A percentile compares a stretch with the other conserved stretches of the same genome.
Conservation (phyloP, 1,140 invertebrate species). For the Dreissena polymorpha region DNA sequence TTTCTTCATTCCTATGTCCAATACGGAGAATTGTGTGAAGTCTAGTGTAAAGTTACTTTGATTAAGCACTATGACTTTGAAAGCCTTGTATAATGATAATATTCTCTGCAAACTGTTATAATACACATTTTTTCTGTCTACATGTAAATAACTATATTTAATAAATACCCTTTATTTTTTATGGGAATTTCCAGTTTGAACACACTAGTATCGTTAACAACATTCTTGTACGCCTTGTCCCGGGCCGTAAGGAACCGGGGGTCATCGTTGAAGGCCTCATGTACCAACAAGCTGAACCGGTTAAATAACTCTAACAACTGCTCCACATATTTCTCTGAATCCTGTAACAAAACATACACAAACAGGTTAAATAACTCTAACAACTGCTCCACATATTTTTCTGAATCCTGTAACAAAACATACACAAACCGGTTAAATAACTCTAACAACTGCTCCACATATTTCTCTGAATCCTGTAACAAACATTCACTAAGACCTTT, state of each 20-base stretch:
- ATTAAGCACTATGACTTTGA: too few species aligned
- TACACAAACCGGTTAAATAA: conserved; percentile 94
- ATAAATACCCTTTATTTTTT: conserved; percentile 82
- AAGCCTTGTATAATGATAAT: too few species aligned
- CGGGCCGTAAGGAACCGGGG: conserved; percentile 97
- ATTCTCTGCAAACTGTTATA: too few species aligned
- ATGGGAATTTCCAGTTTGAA: conserved; percentile 90
- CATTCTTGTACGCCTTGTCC: conserved; percentile 98
- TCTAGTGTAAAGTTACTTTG: too few species aligned
- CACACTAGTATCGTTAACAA: conserved; percentile 99
- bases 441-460: conserved; percentile 96
- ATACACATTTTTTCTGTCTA: too few species aligned
- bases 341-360: conserved; percentile 81
- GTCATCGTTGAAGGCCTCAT: conserved; percentile 97
- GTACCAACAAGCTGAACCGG: conserved; percentile 94
- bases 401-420: conserved; percentile 88
- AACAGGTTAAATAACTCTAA: conserved; percentile 96
- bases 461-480: conserved; percentile 96
- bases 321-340: conserved; percentile 99
- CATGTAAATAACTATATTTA: too few species aligned
- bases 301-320: conserved; percentile 95
- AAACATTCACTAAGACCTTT: conserved; percentile 82
- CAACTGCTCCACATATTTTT: conserved; percentile 99
- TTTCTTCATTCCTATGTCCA: too few species aligned
- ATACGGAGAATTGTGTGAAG: too few species aligned